Evolutionary conservation across 2,888 invertebrate species (phyloP).

Genomic region (Dioctria rufipes): DNA sequence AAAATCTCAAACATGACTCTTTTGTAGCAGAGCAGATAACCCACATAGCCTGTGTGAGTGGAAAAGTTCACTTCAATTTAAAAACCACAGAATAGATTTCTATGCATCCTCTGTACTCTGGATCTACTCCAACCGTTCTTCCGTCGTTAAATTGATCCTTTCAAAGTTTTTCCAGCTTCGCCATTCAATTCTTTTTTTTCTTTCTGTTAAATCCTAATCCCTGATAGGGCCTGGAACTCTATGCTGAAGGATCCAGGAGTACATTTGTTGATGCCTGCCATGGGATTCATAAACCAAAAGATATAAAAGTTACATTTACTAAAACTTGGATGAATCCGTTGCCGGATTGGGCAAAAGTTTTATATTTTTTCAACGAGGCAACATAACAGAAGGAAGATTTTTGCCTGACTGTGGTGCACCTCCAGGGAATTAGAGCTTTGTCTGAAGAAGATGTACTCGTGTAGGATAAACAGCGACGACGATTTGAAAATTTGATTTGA

Average conservation of each 20-base stretch:
- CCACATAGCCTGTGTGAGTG: background rate
- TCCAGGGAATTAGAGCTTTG: conserved; percentile 37
- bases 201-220: conserved; percentile 34
- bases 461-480: conserved; percentile 1
- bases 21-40: background rate
- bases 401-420: conserved; percentile 23
- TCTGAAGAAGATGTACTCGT: background rate
- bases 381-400: conserved; percentile 33
- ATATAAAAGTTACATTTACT: conserved; percentile 54
- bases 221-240: conserved; percentile 24
- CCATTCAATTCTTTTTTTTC: conserved; percentile 52
- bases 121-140: background rate
- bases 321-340: conserved; percentile 51
- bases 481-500: conserved; percentile 21
- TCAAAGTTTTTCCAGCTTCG: conserved; percentile 45
- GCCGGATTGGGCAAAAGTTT: conserved; percentile 22
- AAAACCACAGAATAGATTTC: conserved; percentile 42
- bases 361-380: conserved; percentile 34
- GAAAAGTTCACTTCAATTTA: conserved; percentile 20
- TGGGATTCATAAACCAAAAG: conserved; percentile 54
- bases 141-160: conserved; percentile 47
- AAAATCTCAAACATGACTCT: conserved; percentile 19
- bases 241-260: conserved; percentile 28
- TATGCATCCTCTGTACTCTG: conserved; percentile 20
- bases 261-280: conserved; percentile 47